These are phyloP conservation scores for Galaxias olidus DNA, from an alignment of 2,797 vertebrate species.

Conservation along the genomic window DNA sequence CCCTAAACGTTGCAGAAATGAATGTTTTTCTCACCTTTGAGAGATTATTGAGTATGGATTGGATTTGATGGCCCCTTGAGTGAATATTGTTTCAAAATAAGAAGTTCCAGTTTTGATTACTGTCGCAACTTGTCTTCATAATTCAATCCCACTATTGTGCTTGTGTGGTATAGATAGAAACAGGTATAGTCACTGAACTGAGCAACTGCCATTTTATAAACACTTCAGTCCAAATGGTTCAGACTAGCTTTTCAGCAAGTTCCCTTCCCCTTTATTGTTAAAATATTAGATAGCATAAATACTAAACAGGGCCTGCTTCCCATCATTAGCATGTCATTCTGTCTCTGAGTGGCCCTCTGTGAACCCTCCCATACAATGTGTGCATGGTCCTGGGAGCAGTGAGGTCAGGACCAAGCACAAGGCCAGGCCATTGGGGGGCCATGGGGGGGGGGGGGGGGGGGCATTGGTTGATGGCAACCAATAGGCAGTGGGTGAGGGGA, in stretches of 20 bases:
- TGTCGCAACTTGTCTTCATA: no score
- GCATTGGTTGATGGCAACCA: constrained; percentile 47
- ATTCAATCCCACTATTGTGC: no score
- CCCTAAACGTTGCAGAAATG: constrained; percentile 60
- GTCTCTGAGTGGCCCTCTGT: constrained; percentile 49
- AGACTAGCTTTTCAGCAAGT: background rate
- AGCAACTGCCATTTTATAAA: no score
- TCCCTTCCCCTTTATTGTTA: background rate
- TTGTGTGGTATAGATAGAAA: no score
- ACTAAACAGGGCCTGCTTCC: constrained; percentile 35
- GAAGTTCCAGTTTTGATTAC: no score
- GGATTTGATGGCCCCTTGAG: constrained; percentile 37
- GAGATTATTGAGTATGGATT: constrained; percentile 24
- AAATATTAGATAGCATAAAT: constrained; percentile 38
- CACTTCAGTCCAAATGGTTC: background rate
- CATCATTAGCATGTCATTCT: constrained; percentile 53
- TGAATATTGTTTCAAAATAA: no score
- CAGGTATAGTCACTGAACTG: no score
- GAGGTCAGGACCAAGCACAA: constrained; percentile 58
- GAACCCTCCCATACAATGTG: constrained; percentile 44
- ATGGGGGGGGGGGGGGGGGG: constrained; percentile 37
- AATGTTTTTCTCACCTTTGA: constrained; percentile 43
- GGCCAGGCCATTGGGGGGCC: constrained; percentile 27
- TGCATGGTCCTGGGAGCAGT: constrained; percentile 43
- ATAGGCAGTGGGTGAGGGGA: constrained; percentile 45